Evolutionary conservation across 2,888 invertebrate genomes (phyloP), one percentile per base, ranked within the genome.

Genomic region (Stenchaetothrips biformis): DNA sequence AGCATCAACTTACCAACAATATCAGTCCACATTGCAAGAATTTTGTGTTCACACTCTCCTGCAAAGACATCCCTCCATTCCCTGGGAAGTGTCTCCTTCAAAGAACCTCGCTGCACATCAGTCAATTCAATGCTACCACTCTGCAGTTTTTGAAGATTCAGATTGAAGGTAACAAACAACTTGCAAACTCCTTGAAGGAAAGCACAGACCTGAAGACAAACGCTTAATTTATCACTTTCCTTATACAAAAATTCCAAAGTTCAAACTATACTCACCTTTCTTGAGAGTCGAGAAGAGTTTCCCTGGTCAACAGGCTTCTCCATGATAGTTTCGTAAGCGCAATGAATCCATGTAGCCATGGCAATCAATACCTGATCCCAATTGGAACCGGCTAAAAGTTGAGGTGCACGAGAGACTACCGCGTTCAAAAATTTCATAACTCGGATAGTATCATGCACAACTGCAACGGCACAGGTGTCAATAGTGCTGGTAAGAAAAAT

Each of bases 281-380:
- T 21, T 7, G 67, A 74, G 8, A 21, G 25, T 25, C 25, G 67
- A 74, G 11, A 11, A 8, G 21, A 7, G 25, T 8, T 21, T 2
- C 25, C 67, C 11, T 74, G 21, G 11, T 25, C 53, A 53, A 18
- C 67, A 74, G 67, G 67, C 25, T 74, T 74, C 4, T 25, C 67
- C n/a, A n/a, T 21, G 4, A 74, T 21, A 11, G 21, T 74, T 25
- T 74, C 67, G 8, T 74, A 74, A 25, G 67, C 67, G 7, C 21
- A 74, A 74, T 74, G 67, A 74, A 74, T 74, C 67, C 67, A 74
- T 4, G 67, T 74, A 8, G 67, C 67, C 21, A 74, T 74, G 25
- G 67, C n/a, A 74, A 74, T 74, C 67, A 74, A 25, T n/a, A 74
- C 67, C 25, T 74, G 67, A 74, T 74, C 67, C 67, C 67, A 74